phyloP scores from a whole-genome alignment of 2,888 invertebrate species.

The Gymnocheta viridis region DNA sequence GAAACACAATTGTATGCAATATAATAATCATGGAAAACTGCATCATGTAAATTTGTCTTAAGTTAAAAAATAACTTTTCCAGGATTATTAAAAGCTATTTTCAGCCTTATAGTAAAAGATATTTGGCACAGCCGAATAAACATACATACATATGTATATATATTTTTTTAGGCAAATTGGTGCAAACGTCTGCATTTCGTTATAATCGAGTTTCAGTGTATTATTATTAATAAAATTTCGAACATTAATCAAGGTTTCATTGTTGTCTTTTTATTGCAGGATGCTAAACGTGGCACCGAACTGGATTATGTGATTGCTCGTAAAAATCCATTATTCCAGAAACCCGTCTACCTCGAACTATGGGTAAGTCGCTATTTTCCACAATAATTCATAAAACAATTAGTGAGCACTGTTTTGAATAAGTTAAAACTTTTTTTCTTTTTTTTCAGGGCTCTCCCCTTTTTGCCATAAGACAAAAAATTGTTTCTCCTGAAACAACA shows the following conservation, averaged over 20 bases:
- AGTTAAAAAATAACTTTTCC: no score
- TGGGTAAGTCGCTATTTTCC: slow-evolving; percentile 84
- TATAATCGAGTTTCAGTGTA: no score
- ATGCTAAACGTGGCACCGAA: slow-evolving; percentile 90
- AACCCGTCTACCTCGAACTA: slow-evolving; percentile 91
- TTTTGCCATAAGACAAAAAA: slow-evolving; percentile 90
- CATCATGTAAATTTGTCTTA: no score
- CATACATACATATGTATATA: no score
- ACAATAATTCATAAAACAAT: background rate
- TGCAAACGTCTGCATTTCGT: no score
- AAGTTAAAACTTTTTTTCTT: background rate
- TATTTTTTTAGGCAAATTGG: no score
- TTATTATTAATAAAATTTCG: background rate
- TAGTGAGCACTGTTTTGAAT: no score
- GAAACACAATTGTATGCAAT: no score
- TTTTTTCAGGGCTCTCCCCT: slow-evolving; percentile 86
- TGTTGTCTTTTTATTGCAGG: slow-evolving; percentile 82
- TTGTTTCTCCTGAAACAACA: slow-evolving; percentile 89
- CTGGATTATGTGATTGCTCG: slow-evolving; percentile 91
- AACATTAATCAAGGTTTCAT: background rate
- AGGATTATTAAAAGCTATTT: no score
- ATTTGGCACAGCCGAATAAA: no score
- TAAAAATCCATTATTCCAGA: slow-evolving; percentile 89
- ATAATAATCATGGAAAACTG: no score
- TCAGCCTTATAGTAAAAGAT: no score